These are phyloP conservation scores for Larimichthys crocea DNA, from an alignment of 2,113 vertebrate genomes.

Conservation along the genomic window DNA sequence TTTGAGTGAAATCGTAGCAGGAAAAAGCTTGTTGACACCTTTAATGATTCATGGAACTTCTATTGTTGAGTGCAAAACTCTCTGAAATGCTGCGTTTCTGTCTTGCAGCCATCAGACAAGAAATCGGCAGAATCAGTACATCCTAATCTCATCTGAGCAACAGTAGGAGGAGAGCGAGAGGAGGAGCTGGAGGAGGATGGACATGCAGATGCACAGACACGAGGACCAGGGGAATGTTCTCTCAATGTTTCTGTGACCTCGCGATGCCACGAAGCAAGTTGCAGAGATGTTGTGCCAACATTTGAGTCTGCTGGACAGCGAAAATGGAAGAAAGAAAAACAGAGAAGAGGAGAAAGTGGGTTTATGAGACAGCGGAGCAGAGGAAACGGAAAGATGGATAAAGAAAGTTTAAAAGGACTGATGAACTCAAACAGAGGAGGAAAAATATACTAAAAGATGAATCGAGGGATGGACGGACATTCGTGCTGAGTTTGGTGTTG, in stretches of 20 bases:
- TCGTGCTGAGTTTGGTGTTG: conserved; percentile 79
- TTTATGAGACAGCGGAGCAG: conserved; percentile 28
- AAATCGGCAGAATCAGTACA: conserved; percentile 95
- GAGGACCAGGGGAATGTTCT: conserved; percentile 76
- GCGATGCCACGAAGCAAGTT: conserved; percentile 62
- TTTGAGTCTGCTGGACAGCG: conserved; percentile 81
- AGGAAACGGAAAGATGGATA: conserved; percentile 12
- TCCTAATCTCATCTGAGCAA: conserved; percentile 86
- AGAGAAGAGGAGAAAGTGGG: conserved; percentile 2
- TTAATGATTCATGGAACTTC: background rate
- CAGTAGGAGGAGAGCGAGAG: conserved; percentile 66
- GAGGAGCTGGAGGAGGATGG: conserved; percentile 79
- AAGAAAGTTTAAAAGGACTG: conserved; percentile 30
- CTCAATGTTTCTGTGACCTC: conserved; percentile 83
- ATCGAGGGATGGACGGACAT: conserved; percentile 57
- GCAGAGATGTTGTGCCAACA: conserved; percentile 85
- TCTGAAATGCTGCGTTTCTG: background rate
- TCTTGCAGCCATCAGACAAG: conserved; percentile 94
- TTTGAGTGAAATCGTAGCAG: background rate
- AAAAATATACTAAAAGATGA: conserved; percentile 33
- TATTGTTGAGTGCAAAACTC: background rate
- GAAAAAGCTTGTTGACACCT: background rate
- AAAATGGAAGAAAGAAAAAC: conserved; percentile 33
- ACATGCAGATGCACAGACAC: conserved; percentile 73
- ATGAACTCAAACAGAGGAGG: conserved; percentile 58